A percentile compares a stretch with the other conserved stretches of the same genome.
These are phyloP conservation scores for Trichomalopsis sarcophagae DNA, from an alignment of 1,140 invertebrate species.

Conservation along the genomic window DNA sequence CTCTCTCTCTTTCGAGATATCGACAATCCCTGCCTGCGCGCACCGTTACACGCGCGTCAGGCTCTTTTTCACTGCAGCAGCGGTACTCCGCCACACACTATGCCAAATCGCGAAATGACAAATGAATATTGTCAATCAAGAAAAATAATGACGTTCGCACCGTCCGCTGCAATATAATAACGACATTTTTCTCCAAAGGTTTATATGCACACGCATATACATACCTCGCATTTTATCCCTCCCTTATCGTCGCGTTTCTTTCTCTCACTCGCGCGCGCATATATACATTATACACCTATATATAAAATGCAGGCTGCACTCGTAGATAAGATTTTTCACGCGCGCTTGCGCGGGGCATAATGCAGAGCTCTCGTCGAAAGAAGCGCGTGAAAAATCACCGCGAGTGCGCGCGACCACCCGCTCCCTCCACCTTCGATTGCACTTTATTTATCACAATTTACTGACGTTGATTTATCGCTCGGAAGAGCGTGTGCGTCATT, in stretches of 20 bases:
- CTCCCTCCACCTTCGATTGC: slow-evolving; percentile 64
- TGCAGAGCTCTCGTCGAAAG: background rate
- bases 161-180: slow-evolving; percentile 20
- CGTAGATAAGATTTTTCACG: slow-evolving; percentile 53
- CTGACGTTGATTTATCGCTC: slow-evolving; percentile 70
- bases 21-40: background rate
- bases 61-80: slow-evolving; percentile 23
- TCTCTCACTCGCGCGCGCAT: background rate
- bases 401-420: slow-evolving; percentile 41
- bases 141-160: slow-evolving; percentile 41
- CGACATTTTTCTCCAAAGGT: slow-evolving; percentile 4
- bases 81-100: slow-evolving; percentile 15
- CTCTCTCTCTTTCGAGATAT: background rate
- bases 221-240: background rate
- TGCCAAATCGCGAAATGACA: slow-evolving; percentile 37
- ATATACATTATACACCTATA: background rate
- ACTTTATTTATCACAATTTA: slow-evolving; percentile 74
- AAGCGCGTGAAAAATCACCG: slow-evolving; percentile 52
- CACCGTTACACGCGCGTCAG: background rate
- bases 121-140: slow-evolving; percentile 47
- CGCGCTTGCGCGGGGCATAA: background rate
- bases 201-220: background rate
- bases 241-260: background rate
- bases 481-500: slow-evolving; percentile 66
- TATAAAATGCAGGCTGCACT: background rate